Evolutionary conservation across 1,140 invertebrate genomes (phyloP).

Genomic region (Sogatella furcifera): DNA sequence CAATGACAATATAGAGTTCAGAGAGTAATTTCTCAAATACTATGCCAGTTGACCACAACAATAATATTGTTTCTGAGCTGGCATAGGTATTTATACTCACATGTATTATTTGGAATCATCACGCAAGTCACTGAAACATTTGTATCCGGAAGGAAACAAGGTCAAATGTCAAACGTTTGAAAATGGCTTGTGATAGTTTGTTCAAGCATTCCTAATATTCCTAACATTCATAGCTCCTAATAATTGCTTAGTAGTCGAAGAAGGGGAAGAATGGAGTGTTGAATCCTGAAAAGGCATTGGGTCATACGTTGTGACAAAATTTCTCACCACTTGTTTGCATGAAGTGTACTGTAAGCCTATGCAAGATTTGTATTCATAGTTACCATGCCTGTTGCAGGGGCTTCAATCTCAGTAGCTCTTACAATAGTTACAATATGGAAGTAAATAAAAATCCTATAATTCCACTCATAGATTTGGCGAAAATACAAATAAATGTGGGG

Average conservation of each 20-base stretch:
- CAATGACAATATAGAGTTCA: background rate
- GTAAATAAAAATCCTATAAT: too few relatives aligned
- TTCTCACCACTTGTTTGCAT: too few relatives aligned
- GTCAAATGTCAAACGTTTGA: slow-evolving; percentile 3
- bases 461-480: too few relatives aligned
- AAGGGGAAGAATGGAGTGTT: background rate
- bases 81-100: slow-evolving; percentile 5
- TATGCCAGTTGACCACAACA: background rate
- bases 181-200: slow-evolving; percentile 1
- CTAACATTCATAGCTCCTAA: background rate
- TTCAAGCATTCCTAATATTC: background rate
- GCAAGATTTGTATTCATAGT: too few relatives aligned
- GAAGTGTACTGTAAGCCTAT: too few relatives aligned
- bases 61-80: slow-evolving; percentile 2
- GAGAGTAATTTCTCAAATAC: slow-evolving; percentile 1
- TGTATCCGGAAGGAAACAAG: slow-evolving; percentile 6
- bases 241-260: background rate
- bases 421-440: too few relatives aligned
- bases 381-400: too few relatives aligned
- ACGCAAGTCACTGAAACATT: background rate
- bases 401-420: too few relatives aligned
- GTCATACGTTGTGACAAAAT: too few relatives aligned
- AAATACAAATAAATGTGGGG: too few relatives aligned
- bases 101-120: slow-evolving; percentile 1
- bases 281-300: too few relatives aligned